phyloP scores from a whole-genome alignment of 2,113 vertebrate genomes.

The Columbina picui region DNA sequence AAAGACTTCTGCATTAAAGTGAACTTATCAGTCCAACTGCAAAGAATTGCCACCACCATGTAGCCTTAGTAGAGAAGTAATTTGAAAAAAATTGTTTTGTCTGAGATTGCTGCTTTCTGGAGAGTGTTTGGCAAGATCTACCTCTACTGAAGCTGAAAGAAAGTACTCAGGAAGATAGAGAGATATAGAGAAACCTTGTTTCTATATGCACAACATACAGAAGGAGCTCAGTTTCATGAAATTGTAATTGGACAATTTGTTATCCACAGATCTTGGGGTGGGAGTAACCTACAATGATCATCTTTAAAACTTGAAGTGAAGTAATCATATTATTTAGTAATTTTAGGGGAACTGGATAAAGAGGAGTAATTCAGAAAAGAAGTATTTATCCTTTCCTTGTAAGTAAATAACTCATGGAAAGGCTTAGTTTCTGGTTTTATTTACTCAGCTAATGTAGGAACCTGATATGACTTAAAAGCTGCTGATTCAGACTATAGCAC shows the following conservation, averaged over 20 bases:
- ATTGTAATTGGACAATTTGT: neutral
- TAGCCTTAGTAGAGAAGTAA: neutral
- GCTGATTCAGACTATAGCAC: neutral
- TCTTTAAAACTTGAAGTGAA: neutral
- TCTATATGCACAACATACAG: neutral
- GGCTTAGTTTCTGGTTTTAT: neutral
- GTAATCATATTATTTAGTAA: neutral
- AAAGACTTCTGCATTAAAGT: neutral
- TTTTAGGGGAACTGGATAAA: neutral
- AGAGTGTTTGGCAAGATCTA: neutral
- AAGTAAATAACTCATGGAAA: neutral
- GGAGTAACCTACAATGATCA: rapidly evolving
- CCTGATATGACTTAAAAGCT: neutral
- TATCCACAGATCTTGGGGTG: neutral
- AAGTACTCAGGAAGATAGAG: neutral
- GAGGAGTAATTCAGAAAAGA: neutral
- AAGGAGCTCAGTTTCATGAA: neutral
- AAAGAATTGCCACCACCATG: neutral
- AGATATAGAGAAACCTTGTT: neutral
- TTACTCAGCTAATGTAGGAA: neutral
- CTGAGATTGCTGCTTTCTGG: neutral
- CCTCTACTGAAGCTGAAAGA: neutral
- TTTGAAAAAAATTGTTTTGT: neutral
- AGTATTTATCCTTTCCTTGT: neutral
- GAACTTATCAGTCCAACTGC: neutral